phyloP scores from a whole-genome alignment of 2,888 invertebrate species.

The Ctena decussata region DNA sequence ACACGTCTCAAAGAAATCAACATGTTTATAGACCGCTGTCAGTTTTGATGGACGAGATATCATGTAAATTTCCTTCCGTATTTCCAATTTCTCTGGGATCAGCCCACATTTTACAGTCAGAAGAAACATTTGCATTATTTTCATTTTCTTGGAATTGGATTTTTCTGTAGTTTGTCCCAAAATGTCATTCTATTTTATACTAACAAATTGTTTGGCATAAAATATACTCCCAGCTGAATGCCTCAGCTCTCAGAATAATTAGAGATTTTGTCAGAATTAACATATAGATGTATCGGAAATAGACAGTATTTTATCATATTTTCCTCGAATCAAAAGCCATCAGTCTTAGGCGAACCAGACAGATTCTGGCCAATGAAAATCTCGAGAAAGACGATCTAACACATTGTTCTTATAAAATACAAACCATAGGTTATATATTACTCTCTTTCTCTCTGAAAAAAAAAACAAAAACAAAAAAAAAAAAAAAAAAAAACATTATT shows the following conservation, averaged over 20 bases:
- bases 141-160: constrained; percentile 16
- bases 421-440: too few species aligned
- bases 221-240: constrained; percentile 10
- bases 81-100: constrained; percentile 13
- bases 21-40: constrained; percentile 5
- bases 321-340: constrained; percentile 14
- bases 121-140: constrained; percentile 14
- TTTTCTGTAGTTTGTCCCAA: constrained; percentile 17
- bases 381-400: too few species aligned
- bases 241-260: constrained; percentile 8
- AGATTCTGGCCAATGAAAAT: neutral
- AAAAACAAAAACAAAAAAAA: too few species aligned
- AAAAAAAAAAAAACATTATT: too few species aligned
- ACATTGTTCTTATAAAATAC: too few species aligned
- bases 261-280: constrained; percentile 15
- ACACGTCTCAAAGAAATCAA: constrained; percentile 1
- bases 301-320: constrained; percentile 17
- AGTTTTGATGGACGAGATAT: constrained; percentile 14
- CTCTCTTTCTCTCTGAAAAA: too few species aligned
- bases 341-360: neutral
- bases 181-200: constrained; percentile 17
- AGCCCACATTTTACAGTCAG: constrained; percentile 10
- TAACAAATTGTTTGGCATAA: constrained; percentile 17
- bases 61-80: constrained; percentile 14
- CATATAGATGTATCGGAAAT: constrained; percentile 15